Evolutionary conservation across 2,888 invertebrate genomes (phyloP).

Genomic region (Hirtodrosophila alboralis): DNA sequence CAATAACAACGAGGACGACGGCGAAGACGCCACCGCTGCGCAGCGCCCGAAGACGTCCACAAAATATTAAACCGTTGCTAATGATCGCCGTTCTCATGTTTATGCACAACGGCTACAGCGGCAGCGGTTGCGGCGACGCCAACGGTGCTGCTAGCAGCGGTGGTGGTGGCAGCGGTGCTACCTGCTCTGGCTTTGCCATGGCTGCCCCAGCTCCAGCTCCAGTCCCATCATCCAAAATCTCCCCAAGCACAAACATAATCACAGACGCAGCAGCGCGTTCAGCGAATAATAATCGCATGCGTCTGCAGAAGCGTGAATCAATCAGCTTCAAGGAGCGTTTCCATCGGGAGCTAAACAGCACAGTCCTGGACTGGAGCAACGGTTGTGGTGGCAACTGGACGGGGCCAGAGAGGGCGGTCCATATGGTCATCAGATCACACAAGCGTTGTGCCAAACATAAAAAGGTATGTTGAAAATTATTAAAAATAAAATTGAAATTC

Average conservation of each 20-base stretch:
- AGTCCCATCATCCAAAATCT: background rate
- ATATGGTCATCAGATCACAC: background rate
- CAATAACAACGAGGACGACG: conserved; percentile 36
- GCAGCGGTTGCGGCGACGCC: conserved; percentile 6
- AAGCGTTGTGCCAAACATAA: conserved; percentile 46
- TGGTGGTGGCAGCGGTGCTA: conserved; percentile 6
- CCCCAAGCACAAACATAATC: background rate
- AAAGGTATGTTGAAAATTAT: conserved; percentile 38
- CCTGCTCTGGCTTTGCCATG: conserved; percentile 13
- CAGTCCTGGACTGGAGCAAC: conserved; percentile 68
- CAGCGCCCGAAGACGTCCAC: conserved; percentile 37
- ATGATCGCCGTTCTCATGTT: conserved; percentile 56
- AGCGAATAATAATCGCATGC: conserved; percentile 30
- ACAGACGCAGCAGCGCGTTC: background rate
- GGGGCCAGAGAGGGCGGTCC: background rate
- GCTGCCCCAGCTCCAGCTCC: conserved; percentile 1
- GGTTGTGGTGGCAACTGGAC: conserved; percentile 67
- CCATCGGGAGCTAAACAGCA: conserved; percentile 43
- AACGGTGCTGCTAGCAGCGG: conserved; percentile 6
- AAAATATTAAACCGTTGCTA: conserved; percentile 34
- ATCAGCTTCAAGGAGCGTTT: conserved; percentile 40
- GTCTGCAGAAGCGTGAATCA: conserved; percentile 49
- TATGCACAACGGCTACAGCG: conserved; percentile 16
- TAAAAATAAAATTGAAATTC: too few species aligned
- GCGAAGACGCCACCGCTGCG: conserved; percentile 29